Conservation (phyloP, 2,888 invertebrate genomes). For the Xestia ashworthii region DNA sequence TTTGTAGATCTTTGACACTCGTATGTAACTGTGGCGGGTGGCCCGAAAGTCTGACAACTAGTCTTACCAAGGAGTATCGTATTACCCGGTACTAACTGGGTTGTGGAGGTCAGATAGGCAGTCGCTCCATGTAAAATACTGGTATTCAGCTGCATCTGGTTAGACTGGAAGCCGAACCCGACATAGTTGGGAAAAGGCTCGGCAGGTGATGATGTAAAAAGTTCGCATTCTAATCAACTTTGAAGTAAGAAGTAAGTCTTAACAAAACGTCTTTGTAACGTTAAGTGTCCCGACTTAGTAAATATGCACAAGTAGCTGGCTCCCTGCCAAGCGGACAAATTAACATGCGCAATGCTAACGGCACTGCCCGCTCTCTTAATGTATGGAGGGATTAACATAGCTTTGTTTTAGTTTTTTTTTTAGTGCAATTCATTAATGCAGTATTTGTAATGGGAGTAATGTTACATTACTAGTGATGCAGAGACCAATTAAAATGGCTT, state of each 20-base stretch:
- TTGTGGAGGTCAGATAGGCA: too few relatives aligned
- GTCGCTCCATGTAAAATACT: too few relatives aligned
- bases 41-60: too few relatives aligned
- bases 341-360: conserved; percentile 49
- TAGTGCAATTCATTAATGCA: background rate
- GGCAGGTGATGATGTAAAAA: background rate
- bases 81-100: too few relatives aligned
- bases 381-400: conserved; percentile 32
- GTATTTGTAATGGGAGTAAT: background rate
- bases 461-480: background rate
- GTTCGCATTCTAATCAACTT: background rate
- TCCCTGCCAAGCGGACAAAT: conserved; percentile 55
- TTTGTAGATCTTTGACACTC: too few relatives aligned
- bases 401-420: conserved; percentile 23
- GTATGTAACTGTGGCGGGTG: too few relatives aligned
- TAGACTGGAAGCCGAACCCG: too few relatives aligned
- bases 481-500: background rate
- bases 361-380: conserved; percentile 25
- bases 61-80: too few relatives aligned
- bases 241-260: conserved; percentile 5
- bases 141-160: too few relatives aligned
- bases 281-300: conserved; percentile 21
- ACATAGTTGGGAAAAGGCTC: too few relatives aligned
- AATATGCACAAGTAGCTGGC: conserved; percentile 42
- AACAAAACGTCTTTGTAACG: conserved; percentile 1